Evolutionary conservation across 64 coral and sea anemone species (phyloP), one percentile per base, ranked within the genome.

Genomic region (Porites australiensis): DNA sequence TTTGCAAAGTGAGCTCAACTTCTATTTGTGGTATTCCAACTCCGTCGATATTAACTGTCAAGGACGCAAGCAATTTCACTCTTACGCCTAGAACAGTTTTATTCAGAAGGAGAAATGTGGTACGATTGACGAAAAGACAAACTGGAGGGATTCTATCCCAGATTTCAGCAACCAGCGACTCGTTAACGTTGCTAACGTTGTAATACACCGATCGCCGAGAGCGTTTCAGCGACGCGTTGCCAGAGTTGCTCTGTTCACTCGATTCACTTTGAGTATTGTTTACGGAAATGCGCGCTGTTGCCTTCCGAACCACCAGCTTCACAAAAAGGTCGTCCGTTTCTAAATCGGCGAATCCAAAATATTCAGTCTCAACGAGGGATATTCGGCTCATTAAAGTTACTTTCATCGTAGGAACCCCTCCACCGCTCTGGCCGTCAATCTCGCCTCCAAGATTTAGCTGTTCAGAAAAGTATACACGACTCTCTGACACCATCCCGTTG

Each of bases 391-490:
- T 60, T 3, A 92, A 37, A 4, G 47, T 66, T 19, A 92, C 74
- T 14, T 77, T 79, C 73, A 92, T 77, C 72, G 37, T 70, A 15
- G 57, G 78, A 50, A 92, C 7, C 13, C 76, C 61, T 2, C 2
- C 20, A 9, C 90, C 90, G 74, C 79, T 44, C 37, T 86, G 73
- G 4, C 55, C 27, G 45, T 77, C 65, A 22, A 92, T 92, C 59
- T 80, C 57, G 44, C 75, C 81, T 22, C 72, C 90, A 50, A 92
- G 58, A 77, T 92, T 53, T 14, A 92, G 4, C 44, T 54, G 70
- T 92, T 92, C 57, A 71, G 52, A 84, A 9, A 92, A 53, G 12
- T 72, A 58, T 9, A 51, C 69, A 46, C 47, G 37, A 49, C 52
- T 54, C 14, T 74, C 85, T 22, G 51, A 23, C 0, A 87, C 69